Conservation (phyloP, 2,797 vertebrate genomes). For the Strix occidentalis region DNA sequence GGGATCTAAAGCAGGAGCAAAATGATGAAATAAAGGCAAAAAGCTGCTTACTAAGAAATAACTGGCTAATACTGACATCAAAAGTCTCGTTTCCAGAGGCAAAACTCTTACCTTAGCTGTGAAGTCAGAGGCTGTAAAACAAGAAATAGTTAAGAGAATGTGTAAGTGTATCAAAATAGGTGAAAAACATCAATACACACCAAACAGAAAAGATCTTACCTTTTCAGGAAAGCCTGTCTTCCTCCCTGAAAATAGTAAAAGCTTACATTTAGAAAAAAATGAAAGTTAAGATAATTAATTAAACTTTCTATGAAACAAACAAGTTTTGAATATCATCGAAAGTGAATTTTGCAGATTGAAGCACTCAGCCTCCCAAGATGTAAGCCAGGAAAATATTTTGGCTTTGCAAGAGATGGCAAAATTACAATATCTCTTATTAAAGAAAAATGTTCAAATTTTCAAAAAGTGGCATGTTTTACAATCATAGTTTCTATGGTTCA, state of each 20-base stretch:
- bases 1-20: constrained; percentile 43
- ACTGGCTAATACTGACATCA: not conserved
- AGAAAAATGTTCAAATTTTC: not conserved
- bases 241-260: constrained; percentile 66
- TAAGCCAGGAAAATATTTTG: not conserved
- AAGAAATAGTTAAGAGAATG: not conserved
- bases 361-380: not conserved
- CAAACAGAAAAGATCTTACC: constrained; percentile 45
- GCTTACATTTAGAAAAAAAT: not conserved
- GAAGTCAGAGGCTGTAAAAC: constrained; percentile 69
- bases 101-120: constrained; percentile 74
- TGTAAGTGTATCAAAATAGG: not conserved
- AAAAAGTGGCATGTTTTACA: not conserved
- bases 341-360: not conserved
- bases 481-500: not conserved
- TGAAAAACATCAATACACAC: not conserved
- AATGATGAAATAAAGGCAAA: not conserved
- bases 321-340: not conserved
- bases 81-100: not conserved
- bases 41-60: not conserved
- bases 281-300: not conserved
- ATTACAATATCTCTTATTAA: not conserved
- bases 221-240: constrained; percentile 71
- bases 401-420: not conserved
- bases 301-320: not conserved